Evolutionary conservation across 2,797 vertebrate species (phyloP).

Genomic region (Ctenochaetus hawaiiensis): DNA sequence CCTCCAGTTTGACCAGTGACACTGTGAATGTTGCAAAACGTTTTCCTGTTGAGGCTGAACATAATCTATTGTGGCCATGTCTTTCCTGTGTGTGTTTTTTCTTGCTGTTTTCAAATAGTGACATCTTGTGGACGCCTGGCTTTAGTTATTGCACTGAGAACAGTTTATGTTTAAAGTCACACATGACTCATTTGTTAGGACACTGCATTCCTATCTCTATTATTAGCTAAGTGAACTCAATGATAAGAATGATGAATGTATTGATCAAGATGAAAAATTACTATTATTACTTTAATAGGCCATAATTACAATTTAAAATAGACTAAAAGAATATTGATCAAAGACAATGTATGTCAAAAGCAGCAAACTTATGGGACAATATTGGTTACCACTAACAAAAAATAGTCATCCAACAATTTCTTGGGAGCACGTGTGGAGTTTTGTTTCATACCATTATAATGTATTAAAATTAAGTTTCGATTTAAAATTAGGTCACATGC

Average conservation of each 20-base stretch:
- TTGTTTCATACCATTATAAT: neutral
- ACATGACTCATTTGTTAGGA: neutral
- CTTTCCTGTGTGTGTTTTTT: slow-evolving; percentile 1
- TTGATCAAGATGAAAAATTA: neutral
- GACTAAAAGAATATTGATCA: neutral
- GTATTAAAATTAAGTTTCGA: neutral
- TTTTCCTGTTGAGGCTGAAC: slow-evolving; percentile 13
- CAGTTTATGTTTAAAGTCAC: neutral
- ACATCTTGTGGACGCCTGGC: slow-evolving; percentile 81
- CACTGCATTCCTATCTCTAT: neutral
- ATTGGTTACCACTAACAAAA: neutral
- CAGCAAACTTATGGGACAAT: neutral
- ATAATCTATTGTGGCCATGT: slow-evolving; percentile 6
- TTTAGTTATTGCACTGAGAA: slow-evolving; percentile 17
- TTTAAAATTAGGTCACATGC: neutral
- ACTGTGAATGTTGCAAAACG: slow-evolving; percentile 2
- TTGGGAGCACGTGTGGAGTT: neutral
- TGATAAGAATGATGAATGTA: neutral
- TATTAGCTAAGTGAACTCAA: neutral
- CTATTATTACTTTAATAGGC: neutral
- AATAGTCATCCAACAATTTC: neutral
- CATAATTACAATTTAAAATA: neutral
- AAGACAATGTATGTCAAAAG: neutral
- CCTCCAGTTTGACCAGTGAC: slow-evolving; percentile 6
- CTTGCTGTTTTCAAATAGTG: slow-evolving; percentile 75